Base-by-base conservation (phyloP, 2,113 vertebrate genomes). In the Ptilorrhoa leucosticta region DNA sequence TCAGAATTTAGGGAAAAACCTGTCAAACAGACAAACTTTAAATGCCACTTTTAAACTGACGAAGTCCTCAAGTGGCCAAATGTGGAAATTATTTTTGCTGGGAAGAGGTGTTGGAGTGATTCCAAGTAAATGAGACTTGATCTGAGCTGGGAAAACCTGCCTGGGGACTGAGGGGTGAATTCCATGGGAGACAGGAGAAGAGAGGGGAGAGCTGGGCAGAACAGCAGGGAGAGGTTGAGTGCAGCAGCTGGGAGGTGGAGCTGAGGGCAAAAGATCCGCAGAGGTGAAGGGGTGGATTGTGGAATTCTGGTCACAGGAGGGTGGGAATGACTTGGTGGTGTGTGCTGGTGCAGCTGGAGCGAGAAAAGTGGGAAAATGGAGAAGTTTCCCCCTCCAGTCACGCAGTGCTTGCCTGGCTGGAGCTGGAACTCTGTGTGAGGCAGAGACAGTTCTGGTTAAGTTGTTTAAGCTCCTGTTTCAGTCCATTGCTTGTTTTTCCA, bases 141-240 rank as follows among this genome's bases (percentile, higher is more conserved):
- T 63, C 10, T 37, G 78, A 63, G 21, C 72, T 24, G 61, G 44
- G 31, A 30, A 27, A 70, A 27, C 37, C 72, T 68, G 44, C 73
- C 65, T 56, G 44, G 56, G 24, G 35, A 10, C 70, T 15, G 24
- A 70, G 78, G 26, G 47, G 8, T 11, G 19, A 72, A 23, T 51
- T 64, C 48, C 37, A 13, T 18, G 19, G 50, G 45, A 94, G 50
- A 39, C 76, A 56, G 61, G 47, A 77, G 31, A 18, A 37, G 47
- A 58, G 7, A 6, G 42, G 21, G 45, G 30, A 13, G 8, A 26
- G 11, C 0, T 2, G 2, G 19, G 16, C n/a, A 37, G 58, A 61
- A 7, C 4, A 31, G 60, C 9, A 5, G 42, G 60, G 54, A 24
- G 39, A 57, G 45, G 45, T 3, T 7, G 45, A 47, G 50, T 39